Base-by-base conservation (phyloP, 2,888 invertebrate genomes). In the Pterostichus madidus region DNA sequence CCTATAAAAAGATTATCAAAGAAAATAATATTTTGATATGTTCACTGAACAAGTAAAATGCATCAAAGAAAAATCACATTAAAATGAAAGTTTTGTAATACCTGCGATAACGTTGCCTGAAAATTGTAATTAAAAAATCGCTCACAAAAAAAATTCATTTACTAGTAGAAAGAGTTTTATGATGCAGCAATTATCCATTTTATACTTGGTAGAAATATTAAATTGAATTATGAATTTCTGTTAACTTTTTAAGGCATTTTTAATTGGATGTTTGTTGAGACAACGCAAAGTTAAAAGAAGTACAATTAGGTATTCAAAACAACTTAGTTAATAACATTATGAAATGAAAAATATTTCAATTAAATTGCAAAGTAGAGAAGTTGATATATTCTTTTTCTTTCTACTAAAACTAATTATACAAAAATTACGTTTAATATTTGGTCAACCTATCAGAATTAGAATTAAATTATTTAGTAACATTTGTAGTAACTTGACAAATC, bases 131-230 rank as follows among this genome's bases (percentile, higher is more conserved):
- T 15, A 39, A 3, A 39, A 39, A 39, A 7, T 39, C 39, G 39
- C 39, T 7, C 3, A 52, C 52, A 52, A 52, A 52, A 52, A 52
- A 24, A 11, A 8, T 52, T 52, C 52, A 11, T 52, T 52, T 52
- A 3, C 52, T 39, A 5, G 2, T 39, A 5, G 1, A 52, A 52
- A 52, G 10, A 52, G 52, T 52, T 52, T 52, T 15, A 10, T 52
- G 52, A 52, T 52, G 52, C 52, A 52, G 52, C 52, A 52, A 52
- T 52, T 52, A 52, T 52, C 5, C 52, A 52, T 52, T 52, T 52
- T 15, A 52, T 52, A 39, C 13, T 52, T 15, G 2, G 13, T n/a
- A 13, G 49, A 13, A 10, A 49, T 49, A 49, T 49, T 10, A 49
- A 49, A 52, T 52, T 52, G n/a, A 52, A 52, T 52, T 52, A 52